A percentile compares a stretch with the other conserved stretches of the same genome.
phyloP scores from a whole-genome alignment of 2,113 vertebrate genomes.

The Lethenteron reissneri region DNA sequence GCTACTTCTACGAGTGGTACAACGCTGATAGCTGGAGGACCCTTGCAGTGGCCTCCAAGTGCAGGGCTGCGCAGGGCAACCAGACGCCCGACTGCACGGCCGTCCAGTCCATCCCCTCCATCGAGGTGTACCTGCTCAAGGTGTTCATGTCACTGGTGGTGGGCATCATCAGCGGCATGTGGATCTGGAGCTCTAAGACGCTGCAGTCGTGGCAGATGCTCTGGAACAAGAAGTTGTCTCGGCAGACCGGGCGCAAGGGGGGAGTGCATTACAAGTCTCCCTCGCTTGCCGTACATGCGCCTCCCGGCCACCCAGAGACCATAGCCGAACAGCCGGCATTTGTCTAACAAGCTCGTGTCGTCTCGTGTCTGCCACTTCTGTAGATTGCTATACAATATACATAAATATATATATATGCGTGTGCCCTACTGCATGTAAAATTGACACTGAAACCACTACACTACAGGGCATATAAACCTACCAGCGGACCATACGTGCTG shows the following conservation, averaged over 20 bases:
- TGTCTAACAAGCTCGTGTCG: too few relatives aligned
- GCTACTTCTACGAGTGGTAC: conserved; percentile 80
- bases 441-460: too few relatives aligned
- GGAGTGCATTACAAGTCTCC: too few relatives aligned
- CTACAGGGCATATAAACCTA: too few relatives aligned
- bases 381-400: too few relatives aligned
- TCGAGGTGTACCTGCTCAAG: conserved; percentile 94
- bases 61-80: conserved; percentile 22
- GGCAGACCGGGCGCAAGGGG: conserved; percentile 42
- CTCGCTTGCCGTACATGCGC: too few relatives aligned
- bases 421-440: too few relatives aligned
- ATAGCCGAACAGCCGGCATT: too few relatives aligned
- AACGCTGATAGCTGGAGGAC: conserved; percentile 76
- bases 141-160: conserved; percentile 85
- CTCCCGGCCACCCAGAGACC: too few relatives aligned
- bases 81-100: conserved; percentile 45
- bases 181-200: conserved; percentile 96
- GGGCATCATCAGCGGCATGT: conserved; percentile 89
- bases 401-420: too few relatives aligned
- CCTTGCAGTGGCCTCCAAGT: conserved; percentile 41
- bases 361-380: too few relatives aligned
- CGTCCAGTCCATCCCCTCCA: conserved; percentile 57
- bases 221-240: conserved; percentile 55
- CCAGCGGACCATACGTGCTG: too few relatives aligned
- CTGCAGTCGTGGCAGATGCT: conserved; percentile 86